Conservation (phyloP, 1,140 invertebrate species). For the Papilio glaucus region DNA sequence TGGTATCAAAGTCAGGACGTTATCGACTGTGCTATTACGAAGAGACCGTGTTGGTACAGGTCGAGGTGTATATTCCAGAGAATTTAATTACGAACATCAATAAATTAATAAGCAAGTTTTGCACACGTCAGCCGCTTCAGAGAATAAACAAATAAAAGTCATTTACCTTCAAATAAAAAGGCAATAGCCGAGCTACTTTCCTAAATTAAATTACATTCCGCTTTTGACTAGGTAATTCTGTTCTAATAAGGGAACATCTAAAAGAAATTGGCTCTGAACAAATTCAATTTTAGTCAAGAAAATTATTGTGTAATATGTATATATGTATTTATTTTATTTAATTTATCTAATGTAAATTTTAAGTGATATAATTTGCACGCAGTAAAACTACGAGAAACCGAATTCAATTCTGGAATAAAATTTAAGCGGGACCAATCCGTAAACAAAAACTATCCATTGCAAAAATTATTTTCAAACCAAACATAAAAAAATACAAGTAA, state of each 20-base stretch:
- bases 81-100: conserved; percentile 12
- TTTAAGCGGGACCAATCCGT: too few relatives aligned
- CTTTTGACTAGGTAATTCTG: conserved; percentile 19
- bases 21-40: background rate
- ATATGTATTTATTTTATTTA: background rate
- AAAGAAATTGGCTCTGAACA: conserved; percentile 20
- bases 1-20: too few relatives aligned
- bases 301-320: background rate
- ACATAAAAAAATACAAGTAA: too few relatives aligned
- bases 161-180: conserved; percentile 26
- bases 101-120: background rate
- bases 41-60: background rate
- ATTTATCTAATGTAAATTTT: too few relatives aligned
- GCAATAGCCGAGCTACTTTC: conserved; percentile 9
- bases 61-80: background rate
- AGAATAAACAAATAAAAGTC: conserved; percentile 20
- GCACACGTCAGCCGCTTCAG: background rate
- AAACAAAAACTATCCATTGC: too few relatives aligned
- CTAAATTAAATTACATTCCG: conserved; percentile 24
- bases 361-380: too few relatives aligned
- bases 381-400: too few relatives aligned
- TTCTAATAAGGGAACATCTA: conserved; percentile 16
- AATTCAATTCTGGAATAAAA: too few relatives aligned
- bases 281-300: conserved; percentile 14
- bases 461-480: too few relatives aligned